These are phyloP conservation scores for Porites lutea DNA, from an alignment of 64 coral and sea anemone species.

Conservation along the genomic window DNA sequence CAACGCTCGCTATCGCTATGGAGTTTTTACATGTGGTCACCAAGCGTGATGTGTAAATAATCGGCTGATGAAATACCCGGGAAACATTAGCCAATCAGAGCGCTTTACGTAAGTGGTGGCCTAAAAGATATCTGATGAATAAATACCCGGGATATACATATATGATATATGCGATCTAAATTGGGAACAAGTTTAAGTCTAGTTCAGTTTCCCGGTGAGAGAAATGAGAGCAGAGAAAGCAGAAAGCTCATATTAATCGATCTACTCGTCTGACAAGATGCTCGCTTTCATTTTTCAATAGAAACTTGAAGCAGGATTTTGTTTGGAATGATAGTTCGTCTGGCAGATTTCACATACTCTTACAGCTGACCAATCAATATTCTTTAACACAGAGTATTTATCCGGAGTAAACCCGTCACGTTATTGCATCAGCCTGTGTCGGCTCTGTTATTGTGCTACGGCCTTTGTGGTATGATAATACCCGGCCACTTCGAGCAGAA, in stretches of 20 bases:
- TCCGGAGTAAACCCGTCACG: background rate
- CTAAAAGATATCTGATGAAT: no score
- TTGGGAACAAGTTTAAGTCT: background rate
- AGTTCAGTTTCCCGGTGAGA: background rate
- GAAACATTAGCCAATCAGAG: constrained; percentile 28
- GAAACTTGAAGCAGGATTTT: background rate
- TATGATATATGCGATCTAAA: no score
- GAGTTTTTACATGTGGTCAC: background rate
- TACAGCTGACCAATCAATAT: background rate
- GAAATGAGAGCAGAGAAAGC: background rate
- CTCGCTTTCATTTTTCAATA: background rate
- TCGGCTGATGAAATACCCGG: constrained; percentile 28
- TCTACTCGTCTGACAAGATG: no score
- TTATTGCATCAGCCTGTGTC: constrained; percentile 38
- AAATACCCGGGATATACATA: no score
- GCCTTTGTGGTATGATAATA: constrained; percentile 31
- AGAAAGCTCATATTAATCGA: no score
- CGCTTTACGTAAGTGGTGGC: background rate
- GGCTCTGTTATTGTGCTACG: background rate
- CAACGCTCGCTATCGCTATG: background rate
- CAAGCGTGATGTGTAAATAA: constrained; percentile 18
- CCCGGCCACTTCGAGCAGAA: background rate
- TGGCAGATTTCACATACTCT: background rate
- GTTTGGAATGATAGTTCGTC: background rate
- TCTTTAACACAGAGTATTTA: background rate